phyloP scores from a whole-genome alignment of 2,888 invertebrate species.

The Meghimatium bilineatum region DNA sequence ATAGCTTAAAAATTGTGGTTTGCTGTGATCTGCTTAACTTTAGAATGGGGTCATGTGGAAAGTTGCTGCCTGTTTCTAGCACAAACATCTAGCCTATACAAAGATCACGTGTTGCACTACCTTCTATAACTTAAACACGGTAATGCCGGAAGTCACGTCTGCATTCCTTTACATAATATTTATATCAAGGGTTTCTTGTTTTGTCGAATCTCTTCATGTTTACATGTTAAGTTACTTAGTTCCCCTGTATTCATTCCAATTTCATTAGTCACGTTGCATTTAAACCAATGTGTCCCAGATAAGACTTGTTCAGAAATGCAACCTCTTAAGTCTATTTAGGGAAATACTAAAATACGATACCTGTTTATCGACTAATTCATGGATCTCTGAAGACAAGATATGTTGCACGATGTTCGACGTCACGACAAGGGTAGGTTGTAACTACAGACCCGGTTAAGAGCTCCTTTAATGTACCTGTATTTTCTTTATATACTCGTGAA shows the following conservation, averaged over 20 bases:
- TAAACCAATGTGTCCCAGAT: not conserved
- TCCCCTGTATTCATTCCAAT: not conserved
- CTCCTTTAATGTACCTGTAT: no score
- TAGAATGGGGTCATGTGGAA: no score
- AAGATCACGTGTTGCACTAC: no score
- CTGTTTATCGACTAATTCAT: not conserved
- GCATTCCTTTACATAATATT: not conserved
- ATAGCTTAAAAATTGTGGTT: no score
- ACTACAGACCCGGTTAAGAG: no score
- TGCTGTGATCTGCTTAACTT: no score
- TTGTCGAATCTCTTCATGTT: not conserved
- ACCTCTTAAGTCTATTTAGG: not conserved
- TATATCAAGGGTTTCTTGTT: not conserved
- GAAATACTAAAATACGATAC: not conserved
- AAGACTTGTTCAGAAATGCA: not conserved
- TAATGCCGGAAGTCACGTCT: not conserved
- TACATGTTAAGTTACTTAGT: not conserved
- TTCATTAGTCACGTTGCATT: not conserved
- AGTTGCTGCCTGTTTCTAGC: no score
- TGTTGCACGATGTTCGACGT: no score
- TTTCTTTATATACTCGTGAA: no score
- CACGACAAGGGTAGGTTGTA: no score
- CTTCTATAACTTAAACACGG: not conserved
- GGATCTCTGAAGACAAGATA: no score
- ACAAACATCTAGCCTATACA: no score